Evolutionary conservation across 2,797 vertebrate species (phyloP).

Genomic region (Netta rufina): DNA sequence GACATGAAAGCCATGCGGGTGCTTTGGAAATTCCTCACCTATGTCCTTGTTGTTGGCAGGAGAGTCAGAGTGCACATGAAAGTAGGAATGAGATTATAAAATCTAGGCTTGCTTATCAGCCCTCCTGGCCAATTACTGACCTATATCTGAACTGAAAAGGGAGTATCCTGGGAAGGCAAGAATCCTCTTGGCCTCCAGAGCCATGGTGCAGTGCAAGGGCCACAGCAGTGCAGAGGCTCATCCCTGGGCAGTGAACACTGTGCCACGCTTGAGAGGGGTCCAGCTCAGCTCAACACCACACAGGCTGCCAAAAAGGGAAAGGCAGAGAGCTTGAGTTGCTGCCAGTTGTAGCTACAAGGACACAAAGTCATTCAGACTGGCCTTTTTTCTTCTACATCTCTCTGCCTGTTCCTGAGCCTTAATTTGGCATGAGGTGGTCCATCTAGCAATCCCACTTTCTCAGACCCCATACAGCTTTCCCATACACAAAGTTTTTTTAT

Average conservation of each 20-base stretch:
- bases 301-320: neutral
- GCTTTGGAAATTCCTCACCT: neutral
- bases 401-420: neutral
- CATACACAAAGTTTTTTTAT: neutral
- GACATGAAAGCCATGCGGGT: accelerated
- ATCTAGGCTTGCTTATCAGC: neutral
- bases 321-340: neutral
- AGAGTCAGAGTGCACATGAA: neutral
- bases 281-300: neutral
- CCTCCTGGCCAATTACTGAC: neutral
- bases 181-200: neutral
- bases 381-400: neutral
- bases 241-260: neutral
- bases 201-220: neutral
- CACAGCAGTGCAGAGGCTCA: neutral
- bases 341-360: neutral
- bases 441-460: neutral
- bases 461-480: neutral
- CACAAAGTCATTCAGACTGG: neutral
- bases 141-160: neutral
- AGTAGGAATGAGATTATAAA: neutral
- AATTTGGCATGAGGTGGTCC: neutral
- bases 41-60: neutral
- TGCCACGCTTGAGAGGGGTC: accelerated
- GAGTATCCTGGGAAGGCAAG: neutral